Percentiles rank a stretch among this genome's conserved stretches.
Evolutionary conservation across 2,797 vertebrate genomes (phyloP).

Genomic region (Coreius guichenoti): DNA sequence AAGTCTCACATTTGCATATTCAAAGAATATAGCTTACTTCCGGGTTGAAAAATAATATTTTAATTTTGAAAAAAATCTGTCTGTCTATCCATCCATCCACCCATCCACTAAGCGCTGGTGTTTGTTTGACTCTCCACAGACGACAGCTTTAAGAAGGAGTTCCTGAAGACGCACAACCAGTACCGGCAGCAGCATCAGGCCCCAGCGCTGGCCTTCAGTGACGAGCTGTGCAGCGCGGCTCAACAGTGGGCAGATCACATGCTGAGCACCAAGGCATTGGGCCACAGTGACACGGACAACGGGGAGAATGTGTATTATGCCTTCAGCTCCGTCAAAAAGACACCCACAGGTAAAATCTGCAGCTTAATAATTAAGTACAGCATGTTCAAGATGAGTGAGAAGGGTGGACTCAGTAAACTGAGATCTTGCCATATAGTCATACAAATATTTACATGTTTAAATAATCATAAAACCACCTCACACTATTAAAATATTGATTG

Average conservation of each 20-base stretch:
- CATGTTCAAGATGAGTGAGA: not conserved
- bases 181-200: slow-evolving; percentile 56
- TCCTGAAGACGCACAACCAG: slow-evolving; percentile 60
- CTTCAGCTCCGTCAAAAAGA: slow-evolving; percentile 38
- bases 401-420: not conserved
- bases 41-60: not conserved
- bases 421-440: not conserved
- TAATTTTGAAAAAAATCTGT: too few species aligned
- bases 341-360: not conserved
- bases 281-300: slow-evolving; percentile 55
- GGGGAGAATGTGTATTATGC: slow-evolving; percentile 65
- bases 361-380: not conserved
- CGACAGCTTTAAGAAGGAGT: slow-evolving; percentile 51
- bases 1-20: not conserved
- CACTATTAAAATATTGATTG: not conserved
- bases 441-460: not conserved
- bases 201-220: slow-evolving; percentile 46
- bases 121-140: slow-evolving; percentile 38
- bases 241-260: slow-evolving; percentile 64
- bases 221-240: slow-evolving; percentile 49
- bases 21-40: not conserved
- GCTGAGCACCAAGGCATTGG: not conserved
- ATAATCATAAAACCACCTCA: not conserved
- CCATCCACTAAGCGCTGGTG: not conserved
- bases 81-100: accelerated